phyloP scores from a whole-genome alignment of 2,797 vertebrate species.

The Telmatherina bonti region DNA sequence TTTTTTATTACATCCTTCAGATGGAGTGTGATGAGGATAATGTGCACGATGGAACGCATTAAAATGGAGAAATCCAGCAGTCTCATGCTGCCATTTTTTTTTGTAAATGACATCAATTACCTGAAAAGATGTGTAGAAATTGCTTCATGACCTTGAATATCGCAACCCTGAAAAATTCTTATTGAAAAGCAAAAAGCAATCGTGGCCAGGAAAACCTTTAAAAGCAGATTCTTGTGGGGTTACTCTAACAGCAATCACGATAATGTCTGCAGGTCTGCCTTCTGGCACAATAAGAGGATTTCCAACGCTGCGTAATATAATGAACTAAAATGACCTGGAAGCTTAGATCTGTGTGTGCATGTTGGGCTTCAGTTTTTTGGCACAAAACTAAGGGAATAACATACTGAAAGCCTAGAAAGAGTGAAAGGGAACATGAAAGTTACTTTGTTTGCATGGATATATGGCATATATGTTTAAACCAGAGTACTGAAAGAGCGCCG shows the following conservation, averaged over 20 bases:
- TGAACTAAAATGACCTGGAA: slow-evolving; percentile 46
- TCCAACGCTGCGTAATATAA: slow-evolving; percentile 46
- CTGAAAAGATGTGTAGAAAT: neutral
- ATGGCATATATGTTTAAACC: neutral
- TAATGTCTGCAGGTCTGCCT: slow-evolving; percentile 61
- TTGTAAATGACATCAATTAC: slow-evolving; percentile 5
- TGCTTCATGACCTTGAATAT: slow-evolving; percentile 1
- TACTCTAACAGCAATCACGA: slow-evolving; percentile 58
- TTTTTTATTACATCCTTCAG: slow-evolving; percentile 31
- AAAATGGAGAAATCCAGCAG: slow-evolving; percentile 26
- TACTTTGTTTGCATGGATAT: neutral
- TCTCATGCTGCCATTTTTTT: slow-evolving; percentile 9
- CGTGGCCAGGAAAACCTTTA: neutral
- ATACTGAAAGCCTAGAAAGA: slow-evolving; percentile 1
- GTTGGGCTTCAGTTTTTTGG: neutral
- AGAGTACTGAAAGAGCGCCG: neutral
- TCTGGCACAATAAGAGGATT: slow-evolving; percentile 71
- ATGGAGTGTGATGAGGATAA: slow-evolving; percentile 52
- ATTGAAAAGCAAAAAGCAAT: slow-evolving; percentile 25
- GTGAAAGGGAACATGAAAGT: neutral
- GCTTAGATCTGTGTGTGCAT: slow-evolving; percentile 7
- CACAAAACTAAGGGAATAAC: neutral
- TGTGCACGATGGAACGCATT: slow-evolving; percentile 42
- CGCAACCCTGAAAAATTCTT: slow-evolving; percentile 10
- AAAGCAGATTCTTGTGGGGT: slow-evolving; percentile 9